phyloP scores from a whole-genome alignment of 2,888 invertebrate genomes.

The Drosophila picticornis region DNA sequence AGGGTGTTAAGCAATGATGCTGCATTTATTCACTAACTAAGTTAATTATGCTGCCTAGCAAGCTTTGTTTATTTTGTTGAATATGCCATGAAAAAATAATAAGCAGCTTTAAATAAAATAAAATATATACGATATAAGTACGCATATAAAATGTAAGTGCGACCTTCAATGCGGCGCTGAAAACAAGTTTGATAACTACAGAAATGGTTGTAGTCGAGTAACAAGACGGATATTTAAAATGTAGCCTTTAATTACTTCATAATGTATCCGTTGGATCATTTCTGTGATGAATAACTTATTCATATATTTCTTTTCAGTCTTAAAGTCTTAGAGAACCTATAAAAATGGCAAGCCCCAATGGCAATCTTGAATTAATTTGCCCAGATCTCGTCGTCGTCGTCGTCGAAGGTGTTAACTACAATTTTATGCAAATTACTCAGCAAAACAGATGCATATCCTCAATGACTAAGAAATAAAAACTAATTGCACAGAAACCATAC shows the following conservation, averaged over 20 bases:
- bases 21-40: conserved; percentile 32
- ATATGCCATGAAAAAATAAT: conserved; percentile 9
- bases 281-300: not conserved
- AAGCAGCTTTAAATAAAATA: conserved; percentile 14
- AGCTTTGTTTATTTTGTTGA: not conserved
- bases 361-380: conserved; percentile 26
- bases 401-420: conserved; percentile 72
- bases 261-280: not conserved
- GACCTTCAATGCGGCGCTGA: conserved; percentile 6
- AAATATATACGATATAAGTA: not conserved
- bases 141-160: not conserved
- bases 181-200: not conserved
- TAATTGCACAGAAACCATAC: conserved; percentile 60
- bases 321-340: not conserved
- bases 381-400: conserved; percentile 22
- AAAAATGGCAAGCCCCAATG: conserved; percentile 24
- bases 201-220: not conserved
- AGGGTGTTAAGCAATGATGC: conserved; percentile 31
- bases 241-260: not conserved
- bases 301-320: too few relatives aligned
- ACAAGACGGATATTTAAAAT: conserved; percentile 9
- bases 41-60: conserved; percentile 15
- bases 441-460: conserved; percentile 69
- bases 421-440: conserved; percentile 70
- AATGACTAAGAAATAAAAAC: conserved; percentile 35